Conservation (phyloP, 2,797 vertebrate species). For the Centroberyx gerrardi region DNA sequence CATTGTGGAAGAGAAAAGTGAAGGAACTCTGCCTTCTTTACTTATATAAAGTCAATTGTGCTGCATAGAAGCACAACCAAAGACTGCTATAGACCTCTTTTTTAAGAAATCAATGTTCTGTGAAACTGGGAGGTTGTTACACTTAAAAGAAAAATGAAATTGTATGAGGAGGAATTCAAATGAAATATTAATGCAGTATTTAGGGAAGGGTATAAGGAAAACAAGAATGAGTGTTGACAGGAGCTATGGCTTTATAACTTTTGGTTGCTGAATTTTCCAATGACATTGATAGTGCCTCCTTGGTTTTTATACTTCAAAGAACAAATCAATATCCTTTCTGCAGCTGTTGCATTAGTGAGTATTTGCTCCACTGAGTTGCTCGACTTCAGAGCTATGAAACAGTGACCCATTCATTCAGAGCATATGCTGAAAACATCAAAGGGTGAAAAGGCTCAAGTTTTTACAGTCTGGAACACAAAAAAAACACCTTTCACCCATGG, state of each 20-base stretch:
- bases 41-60: neutral
- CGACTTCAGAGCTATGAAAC: conserved; percentile 10
- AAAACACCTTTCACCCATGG: conserved; percentile 11
- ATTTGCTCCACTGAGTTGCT: conserved; percentile 47
- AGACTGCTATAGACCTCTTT: neutral
- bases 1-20: conserved; percentile 11
- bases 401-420: conserved; percentile 45
- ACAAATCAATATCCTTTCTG: conserved; percentile 61
- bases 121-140: neutral
- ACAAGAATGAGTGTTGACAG: conserved; percentile 1
- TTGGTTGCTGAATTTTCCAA: conserved; percentile 29
- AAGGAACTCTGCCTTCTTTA: neutral
- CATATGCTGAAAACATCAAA: conserved; percentile 38
- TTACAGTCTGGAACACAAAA: conserved; percentile 10
- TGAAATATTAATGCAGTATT: neutral
- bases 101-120: neutral
- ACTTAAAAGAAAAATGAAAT: neutral
- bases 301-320: conserved; percentile 48
- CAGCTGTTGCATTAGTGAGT: conserved; percentile 44
- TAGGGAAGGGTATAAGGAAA: neutral
- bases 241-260: conserved; percentile 13
- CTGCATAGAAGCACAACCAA: neutral
- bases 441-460: conserved; percentile 21
- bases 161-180: conserved; percentile 2
- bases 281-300: conserved; percentile 34